phyloP scores from a whole-genome alignment of 92 coral and sea anemone genomes.

The Bergia puertoricense region DNA sequence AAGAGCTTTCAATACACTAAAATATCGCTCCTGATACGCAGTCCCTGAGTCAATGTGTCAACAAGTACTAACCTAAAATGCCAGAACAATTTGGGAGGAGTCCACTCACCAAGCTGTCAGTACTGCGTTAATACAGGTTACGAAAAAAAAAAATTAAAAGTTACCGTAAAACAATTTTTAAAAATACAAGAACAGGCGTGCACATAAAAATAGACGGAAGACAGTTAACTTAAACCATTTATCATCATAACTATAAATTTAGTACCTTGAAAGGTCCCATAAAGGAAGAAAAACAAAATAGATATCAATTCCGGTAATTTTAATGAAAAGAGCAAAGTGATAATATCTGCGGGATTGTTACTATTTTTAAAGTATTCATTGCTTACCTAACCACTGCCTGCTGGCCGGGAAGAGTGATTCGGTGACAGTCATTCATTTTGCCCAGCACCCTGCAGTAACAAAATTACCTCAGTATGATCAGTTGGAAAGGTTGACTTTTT shows the following conservation, averaged over 20 bases:
- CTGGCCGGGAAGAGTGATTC: conserved; percentile 80
- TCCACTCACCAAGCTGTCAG: too few relatives aligned
- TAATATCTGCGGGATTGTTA: neutral
- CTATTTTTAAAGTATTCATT: neutral
- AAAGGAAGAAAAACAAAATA: neutral
- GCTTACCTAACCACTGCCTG: conserved; percentile 76
- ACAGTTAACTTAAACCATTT: neutral
- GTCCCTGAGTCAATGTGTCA: neutral
- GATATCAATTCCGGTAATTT: neutral
- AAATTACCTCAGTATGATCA: neutral
- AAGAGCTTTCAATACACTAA: too few relatives aligned
- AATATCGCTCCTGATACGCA: too few relatives aligned
- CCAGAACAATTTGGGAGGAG: neutral
- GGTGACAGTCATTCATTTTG: conserved; percentile 89
- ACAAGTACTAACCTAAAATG: neutral
- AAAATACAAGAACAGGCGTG: too few relatives aligned
- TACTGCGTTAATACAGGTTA: too few relatives aligned
- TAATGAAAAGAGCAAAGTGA: neutral
- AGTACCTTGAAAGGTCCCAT: neutral
- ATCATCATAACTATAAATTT: too few relatives aligned
- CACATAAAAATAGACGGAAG: neutral
- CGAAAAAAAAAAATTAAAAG: too few relatives aligned
- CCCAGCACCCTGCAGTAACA: conserved; percentile 48
- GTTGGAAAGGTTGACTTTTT: neutral
- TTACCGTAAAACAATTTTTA: too few relatives aligned